Percentiles rank a stretch among this genome's conserved stretches.
Conservation (phyloP, 2,888 invertebrate species). For the Laothoe populi region DNA sequence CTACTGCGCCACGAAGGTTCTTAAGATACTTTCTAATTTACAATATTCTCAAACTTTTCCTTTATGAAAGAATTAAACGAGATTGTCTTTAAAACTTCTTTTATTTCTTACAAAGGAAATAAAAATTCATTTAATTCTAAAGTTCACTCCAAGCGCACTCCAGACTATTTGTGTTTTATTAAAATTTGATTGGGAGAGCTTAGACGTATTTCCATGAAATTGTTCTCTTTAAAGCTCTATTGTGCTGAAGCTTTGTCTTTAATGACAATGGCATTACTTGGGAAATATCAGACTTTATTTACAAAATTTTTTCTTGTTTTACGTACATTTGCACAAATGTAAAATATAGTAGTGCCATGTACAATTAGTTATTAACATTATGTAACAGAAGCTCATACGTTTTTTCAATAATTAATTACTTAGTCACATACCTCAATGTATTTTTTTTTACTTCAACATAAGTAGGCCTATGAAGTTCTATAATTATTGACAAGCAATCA, state of each 20-base stretch:
- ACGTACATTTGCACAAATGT: not conserved
- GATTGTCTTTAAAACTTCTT: not conserved
- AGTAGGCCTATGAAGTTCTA: too few species aligned
- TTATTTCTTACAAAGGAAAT: constrained; percentile 1
- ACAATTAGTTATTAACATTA: too few species aligned
- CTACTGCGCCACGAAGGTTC: too few species aligned
- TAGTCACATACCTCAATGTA: too few species aligned
- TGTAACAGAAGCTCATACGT: too few species aligned
- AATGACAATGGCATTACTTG: too few species aligned
- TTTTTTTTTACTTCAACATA: too few species aligned
- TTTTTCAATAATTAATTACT: too few species aligned
- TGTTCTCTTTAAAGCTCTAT: constrained; percentile 17
- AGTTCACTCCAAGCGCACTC: not conserved
- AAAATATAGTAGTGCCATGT: too few species aligned
- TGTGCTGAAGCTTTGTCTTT: not conserved
- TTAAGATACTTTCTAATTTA: not conserved
- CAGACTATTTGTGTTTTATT: constrained; percentile 5
- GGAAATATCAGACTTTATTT: not conserved
- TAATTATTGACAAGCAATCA: too few species aligned
- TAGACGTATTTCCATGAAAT: constrained; percentile 7
- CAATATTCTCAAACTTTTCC: not conserved
- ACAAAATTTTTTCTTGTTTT: not conserved
- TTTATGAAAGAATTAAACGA: not conserved
- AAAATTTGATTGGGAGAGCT: not conserved
- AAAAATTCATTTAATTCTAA: constrained; percentile 6